Evolutionary conservation across 2,797 vertebrate species (phyloP).

Genomic region (Parauchenoglanis punctatus): DNA sequence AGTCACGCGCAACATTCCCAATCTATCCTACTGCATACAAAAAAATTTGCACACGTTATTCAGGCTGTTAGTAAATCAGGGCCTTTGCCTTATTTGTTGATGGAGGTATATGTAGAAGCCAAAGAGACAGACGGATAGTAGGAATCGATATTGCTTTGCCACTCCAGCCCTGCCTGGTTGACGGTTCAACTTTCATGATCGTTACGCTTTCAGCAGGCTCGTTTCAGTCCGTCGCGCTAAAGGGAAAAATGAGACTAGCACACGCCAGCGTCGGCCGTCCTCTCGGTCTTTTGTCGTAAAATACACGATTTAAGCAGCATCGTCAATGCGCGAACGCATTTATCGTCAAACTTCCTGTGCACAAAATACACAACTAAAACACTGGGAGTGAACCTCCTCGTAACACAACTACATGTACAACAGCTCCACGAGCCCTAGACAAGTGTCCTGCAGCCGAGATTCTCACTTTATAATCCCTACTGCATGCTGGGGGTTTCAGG

Average conservation of each 20-base stretch:
- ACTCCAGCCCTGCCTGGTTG: constrained; percentile 46
- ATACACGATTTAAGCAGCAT: constrained; percentile 75
- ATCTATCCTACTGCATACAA: background rate
- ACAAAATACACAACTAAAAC: constrained; percentile 68
- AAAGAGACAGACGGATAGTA: constrained; percentile 56
- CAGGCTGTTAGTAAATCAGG: constrained; percentile 28
- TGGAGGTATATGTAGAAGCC: constrained; percentile 72
- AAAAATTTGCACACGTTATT: background rate
- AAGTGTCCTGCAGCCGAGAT: constrained; percentile 38
- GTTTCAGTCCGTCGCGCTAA: constrained; percentile 3
- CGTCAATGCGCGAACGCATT: constrained; percentile 71
- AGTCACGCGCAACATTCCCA: background rate
- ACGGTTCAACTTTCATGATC: background rate
- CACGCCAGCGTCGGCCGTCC: constrained; percentile 72
- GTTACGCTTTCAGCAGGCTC: background rate
- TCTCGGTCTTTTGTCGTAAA: constrained; percentile 63
- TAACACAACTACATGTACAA: constrained; percentile 25
- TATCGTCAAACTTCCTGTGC: constrained; percentile 60
- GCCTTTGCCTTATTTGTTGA: constrained; percentile 53
- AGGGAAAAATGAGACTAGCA: constrained; percentile 23
- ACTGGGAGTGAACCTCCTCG: background rate
- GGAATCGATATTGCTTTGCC: constrained; percentile 76
- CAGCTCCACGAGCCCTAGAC: constrained; percentile 50
- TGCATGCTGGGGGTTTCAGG: constrained; percentile 39
- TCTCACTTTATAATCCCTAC: constrained; percentile 26